Conservation (phyloP, 2,888 invertebrate genomes). For the Eretmocerus hayati region DNA sequence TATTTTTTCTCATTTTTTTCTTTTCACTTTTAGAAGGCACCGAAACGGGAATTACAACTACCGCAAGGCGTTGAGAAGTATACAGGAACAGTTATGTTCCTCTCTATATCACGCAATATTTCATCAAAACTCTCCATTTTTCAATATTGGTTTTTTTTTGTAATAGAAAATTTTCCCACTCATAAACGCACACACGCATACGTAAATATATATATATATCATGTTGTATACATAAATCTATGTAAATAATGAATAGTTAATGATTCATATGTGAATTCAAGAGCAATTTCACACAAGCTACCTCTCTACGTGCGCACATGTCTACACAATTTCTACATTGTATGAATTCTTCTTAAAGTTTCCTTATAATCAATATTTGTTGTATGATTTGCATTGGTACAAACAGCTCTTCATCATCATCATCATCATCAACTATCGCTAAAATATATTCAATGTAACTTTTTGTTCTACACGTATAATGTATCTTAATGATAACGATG, state of each 20-base stretch:
- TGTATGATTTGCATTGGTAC: too few relatives aligned
- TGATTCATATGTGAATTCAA: too few relatives aligned
- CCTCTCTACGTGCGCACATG: too few relatives aligned
- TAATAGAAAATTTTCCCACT: neutral
- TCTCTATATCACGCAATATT: too few relatives aligned
- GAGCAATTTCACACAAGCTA: too few relatives aligned
- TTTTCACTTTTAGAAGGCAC: constrained; percentile 44
- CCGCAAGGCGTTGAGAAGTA: constrained; percentile 16
- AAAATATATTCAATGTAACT: constrained; percentile 47
- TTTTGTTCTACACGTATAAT: constrained; percentile 39
- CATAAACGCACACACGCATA: constrained; percentile 19
- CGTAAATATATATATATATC: constrained; percentile 36
- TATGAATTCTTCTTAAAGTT: too few relatives aligned
- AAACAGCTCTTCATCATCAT: too few relatives aligned
- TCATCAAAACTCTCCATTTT: constrained; percentile 7
- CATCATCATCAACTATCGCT: constrained; percentile 46
- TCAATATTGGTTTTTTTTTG: constrained; percentile 6
- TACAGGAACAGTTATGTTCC: constrained; percentile 9
- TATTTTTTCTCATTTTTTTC: constrained; percentile 26
- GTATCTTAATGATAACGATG: constrained; percentile 30
- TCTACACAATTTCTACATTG: too few relatives aligned
- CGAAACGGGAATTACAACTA: constrained; percentile 42
- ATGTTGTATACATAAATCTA: too few relatives aligned
- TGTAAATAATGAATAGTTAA: too few relatives aligned
- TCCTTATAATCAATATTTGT: too few relatives aligned